phyloP scores from a whole-genome alignment of 2,113 vertebrate species.

The Tamias sibiricus region DNA sequence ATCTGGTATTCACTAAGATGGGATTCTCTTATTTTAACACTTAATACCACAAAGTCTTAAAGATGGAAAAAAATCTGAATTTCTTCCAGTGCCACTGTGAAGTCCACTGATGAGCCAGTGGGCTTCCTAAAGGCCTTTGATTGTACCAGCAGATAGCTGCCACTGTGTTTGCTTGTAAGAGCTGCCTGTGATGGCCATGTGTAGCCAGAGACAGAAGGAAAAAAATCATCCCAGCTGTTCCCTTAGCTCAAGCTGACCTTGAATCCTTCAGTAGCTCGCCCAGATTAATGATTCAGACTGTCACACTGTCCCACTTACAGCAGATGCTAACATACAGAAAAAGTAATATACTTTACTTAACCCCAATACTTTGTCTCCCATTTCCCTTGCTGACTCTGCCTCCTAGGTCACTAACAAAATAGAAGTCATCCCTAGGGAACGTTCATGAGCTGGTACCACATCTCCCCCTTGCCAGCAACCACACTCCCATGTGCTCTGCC shows the following conservation, averaged over 20 bases:
- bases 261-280: background rate
- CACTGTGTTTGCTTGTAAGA: background rate
- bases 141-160: background rate
- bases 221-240: background rate
- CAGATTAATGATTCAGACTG: background rate
- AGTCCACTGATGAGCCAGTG: background rate
- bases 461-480: background rate
- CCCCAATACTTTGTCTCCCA: background rate
- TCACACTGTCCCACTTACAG: background rate
- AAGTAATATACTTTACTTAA: background rate
- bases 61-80: background rate
- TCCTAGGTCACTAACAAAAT: background rate
- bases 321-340: background rate
- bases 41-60: background rate
- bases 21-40: background rate
- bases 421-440: background rate
- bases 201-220: background rate
- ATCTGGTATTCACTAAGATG: background rate
- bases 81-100: background rate
- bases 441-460: background rate
- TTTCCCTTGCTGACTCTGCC: background rate
- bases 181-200: background rate
- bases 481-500: fast-evolving
- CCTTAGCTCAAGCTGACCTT: background rate
- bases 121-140: background rate